Conservation (phyloP, 2,797 vertebrate genomes). For the Salmo trutta region DNA sequence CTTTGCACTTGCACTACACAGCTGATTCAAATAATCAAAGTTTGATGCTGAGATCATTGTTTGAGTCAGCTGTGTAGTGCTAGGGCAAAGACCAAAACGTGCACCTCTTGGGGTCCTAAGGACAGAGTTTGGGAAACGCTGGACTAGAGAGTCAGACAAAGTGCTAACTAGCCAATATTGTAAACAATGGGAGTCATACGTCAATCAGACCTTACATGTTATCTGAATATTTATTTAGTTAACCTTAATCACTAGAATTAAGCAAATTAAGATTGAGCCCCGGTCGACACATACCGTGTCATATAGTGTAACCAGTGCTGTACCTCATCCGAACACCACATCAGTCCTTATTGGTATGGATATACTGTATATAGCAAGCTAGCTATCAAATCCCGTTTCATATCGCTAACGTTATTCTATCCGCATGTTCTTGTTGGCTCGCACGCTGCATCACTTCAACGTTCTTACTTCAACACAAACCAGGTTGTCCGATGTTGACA, state of each 20-base stretch:
- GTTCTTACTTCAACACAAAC: background rate
- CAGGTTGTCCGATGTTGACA: background rate
- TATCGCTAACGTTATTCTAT: background rate
- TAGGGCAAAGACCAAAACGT: too few relatives aligned
- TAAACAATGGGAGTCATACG: background rate
- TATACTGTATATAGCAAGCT: background rate
- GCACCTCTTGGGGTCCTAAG: too few relatives aligned
- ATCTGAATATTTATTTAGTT: background rate
- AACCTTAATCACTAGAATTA: background rate
- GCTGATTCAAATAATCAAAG: too few relatives aligned
- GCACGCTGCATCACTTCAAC: background rate
- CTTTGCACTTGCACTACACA: too few relatives aligned
- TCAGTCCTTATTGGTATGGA: background rate
- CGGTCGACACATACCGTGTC: background rate
- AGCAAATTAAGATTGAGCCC: background rate
- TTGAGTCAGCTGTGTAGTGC: too few relatives aligned
- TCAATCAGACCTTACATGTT: background rate
- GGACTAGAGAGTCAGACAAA: background rate
- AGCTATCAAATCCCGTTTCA: background rate
- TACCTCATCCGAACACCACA: background rate
- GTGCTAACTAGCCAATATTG: too few relatives aligned
- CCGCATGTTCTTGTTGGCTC: background rate
- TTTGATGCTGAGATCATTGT: too few relatives aligned
- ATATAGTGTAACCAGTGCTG: background rate
- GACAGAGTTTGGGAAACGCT: too few relatives aligned